Evolutionary conservation across 2,888 invertebrate genomes (phyloP).

Genomic region (Macrosoma leucophasiata): DNA sequence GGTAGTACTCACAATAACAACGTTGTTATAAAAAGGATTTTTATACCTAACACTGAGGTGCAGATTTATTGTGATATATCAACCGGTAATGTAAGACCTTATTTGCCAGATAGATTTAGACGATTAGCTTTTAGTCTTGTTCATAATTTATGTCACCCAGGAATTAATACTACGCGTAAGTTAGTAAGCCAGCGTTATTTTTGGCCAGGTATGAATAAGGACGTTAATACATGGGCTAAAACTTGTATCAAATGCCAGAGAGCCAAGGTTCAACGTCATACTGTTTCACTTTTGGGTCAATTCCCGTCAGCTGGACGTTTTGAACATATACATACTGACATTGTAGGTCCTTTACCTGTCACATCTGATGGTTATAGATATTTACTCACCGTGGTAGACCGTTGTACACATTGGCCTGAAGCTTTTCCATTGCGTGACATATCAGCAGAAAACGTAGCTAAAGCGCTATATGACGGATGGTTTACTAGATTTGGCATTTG

Average conservation of each 20-base stretch:
- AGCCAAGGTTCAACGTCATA: conserved; percentile 8
- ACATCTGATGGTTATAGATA: conserved; percentile 19
- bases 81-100: neutral
- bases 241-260: conserved; percentile 7
- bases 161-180: neutral
- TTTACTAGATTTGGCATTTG: conserved; percentile 24
- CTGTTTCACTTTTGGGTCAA: conserved; percentile 2
- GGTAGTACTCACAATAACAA: neutral
- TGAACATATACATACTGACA: too few relatives aligned
- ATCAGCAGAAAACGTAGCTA: conserved; percentile 19
- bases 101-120: conserved; percentile 1
- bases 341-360: conserved; percentile 17
- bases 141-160: neutral
- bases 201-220: neutral
- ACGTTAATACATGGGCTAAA: conserved; percentile 2
- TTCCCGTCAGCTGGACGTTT: conserved; percentile 4
- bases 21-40: neutral
- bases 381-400: conserved; percentile 26
- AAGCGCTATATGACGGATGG: conserved; percentile 22
- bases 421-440: conserved; percentile 20
- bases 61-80: neutral
- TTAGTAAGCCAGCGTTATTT: neutral
- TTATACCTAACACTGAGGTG: neutral
- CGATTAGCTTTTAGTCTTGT: neutral
- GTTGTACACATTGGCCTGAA: conserved; percentile 28